Base-by-base conservation (phyloP, 1,140 invertebrate species). In the Plutomurus gul region DNA sequence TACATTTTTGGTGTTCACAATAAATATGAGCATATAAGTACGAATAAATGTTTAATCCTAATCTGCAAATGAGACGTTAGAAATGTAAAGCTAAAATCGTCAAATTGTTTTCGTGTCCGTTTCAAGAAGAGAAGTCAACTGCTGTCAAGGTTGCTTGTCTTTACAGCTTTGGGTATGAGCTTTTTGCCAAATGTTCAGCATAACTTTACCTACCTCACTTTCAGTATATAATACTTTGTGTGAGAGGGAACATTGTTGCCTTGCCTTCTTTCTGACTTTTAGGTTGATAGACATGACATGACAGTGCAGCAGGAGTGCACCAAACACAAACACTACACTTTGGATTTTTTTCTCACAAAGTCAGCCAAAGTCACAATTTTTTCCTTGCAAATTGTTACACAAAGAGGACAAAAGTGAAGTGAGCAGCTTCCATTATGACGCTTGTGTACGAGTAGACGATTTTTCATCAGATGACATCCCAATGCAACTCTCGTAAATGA, bases 1-100 rank as follows among this genome's bases (percentile, higher is more conserved):
- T n/a, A n/a, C n/a, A n/a, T n/a, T n/a, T n/a, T n/a, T n/a, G n/a
- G n/a, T n/a, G n/a, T n/a, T n/a, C n/a, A n/a, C n/a, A n/a, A n/a
- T n/a, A n/a, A n/a, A n/a, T n/a, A n/a, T n/a, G n/a, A n/a, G n/a
- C n/a, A n/a, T n/a, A n/a, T n/a, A n/a, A n/a, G n/a, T n/a, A n/a
- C n/a, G n/a, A n/a, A n/a, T n/a, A n/a, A n/a, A n/a, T n/a, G n/a
- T n/a, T n/a, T n/a, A n/a, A n/a, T n/a, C 51, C 33, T 30, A n/a
- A 16, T 33, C 51, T 60, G 25, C 8, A 27, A 7, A 18, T n/a
- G n/a, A 49, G n/a, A 49, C 11, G n/a, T 65, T 65, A 65, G 36
- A 65, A 65, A 65, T 65, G 56, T n/a, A 65, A 65, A 65, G 30
- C 56, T 27, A 36, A 65, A 65, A 65, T 65, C 30, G 56, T 30